Percentiles rank a stretch among this genome's conserved stretches.
Evolutionary conservation across 2,797 vertebrate genomes (phyloP).

Genomic region (Poliocrania exsul): DNA sequence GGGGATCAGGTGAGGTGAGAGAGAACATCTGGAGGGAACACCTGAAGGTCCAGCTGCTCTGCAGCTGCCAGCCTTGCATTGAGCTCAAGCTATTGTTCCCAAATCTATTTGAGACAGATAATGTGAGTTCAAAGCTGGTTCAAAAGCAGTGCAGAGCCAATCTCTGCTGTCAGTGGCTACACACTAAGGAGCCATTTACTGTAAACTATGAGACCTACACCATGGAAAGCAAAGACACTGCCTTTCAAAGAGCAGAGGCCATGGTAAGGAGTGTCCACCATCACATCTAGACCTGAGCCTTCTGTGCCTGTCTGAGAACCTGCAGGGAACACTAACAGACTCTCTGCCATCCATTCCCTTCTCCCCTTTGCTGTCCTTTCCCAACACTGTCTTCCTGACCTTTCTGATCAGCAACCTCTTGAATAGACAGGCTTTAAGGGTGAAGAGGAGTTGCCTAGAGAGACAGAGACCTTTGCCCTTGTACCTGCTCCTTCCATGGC

Average conservation of each 20-base stretch:
- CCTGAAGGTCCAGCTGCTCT: neutral
- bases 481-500: rapidly evolving
- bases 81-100: neutral
- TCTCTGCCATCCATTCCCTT: neutral
- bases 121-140: neutral
- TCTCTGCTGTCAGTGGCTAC: neutral
- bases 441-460: neutral
- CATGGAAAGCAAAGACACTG: neutral
- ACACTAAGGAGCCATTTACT: neutral
- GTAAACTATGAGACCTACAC: neutral
- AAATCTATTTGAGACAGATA: neutral
- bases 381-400: neutral
- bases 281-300: neutral
- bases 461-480: neutral
- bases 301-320: neutral
- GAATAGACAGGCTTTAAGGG: neutral
- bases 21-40: neutral
- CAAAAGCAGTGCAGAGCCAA: neutral
- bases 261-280: neutral
- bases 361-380: neutral
- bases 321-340: neutral
- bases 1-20: neutral
- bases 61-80: neutral
- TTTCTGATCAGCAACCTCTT: neutral
- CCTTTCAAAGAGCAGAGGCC: neutral